phyloP scores from a whole-genome alignment of 2,888 invertebrate genomes.

The Nesidiocoris tenuis region DNA sequence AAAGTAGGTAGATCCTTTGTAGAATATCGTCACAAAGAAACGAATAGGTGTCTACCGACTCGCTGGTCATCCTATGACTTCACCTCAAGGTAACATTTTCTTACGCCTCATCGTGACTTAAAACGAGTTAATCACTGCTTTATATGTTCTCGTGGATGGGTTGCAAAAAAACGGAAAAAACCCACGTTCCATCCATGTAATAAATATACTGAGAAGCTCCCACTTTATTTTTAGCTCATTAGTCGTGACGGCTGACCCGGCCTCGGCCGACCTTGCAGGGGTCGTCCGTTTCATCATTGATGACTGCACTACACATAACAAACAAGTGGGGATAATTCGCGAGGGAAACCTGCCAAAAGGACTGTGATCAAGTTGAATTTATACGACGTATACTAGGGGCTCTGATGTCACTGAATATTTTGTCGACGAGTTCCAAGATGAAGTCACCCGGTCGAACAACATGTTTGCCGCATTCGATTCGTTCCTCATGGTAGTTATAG shows the following conservation, averaged over 20 bases:
- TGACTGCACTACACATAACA: background rate
- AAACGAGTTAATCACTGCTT: slow-evolving; percentile 8
- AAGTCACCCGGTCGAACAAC: too few relatives aligned
- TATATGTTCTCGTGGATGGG: background rate
- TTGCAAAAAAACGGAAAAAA: background rate
- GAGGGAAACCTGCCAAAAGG: background rate
- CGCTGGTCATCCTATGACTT: too few relatives aligned
- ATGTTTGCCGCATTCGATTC: too few relatives aligned
- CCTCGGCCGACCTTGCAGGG: slow-evolving; percentile 3
- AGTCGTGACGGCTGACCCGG: slow-evolving; percentile 1
- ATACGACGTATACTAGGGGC: background rate
- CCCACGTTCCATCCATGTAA: background rate
- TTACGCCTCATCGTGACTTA: slow-evolving; percentile 6
- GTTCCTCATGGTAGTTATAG: too few relatives aligned
- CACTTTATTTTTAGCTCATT: slow-evolving; percentile 19
- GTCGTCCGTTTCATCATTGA: background rate
- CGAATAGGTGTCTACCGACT: too few relatives aligned
- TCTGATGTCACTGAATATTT: background rate
- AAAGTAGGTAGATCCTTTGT: too few relatives aligned
- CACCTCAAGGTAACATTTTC: background rate
- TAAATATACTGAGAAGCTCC: slow-evolving; percentile 5
- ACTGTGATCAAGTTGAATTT: background rate
- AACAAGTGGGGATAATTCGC: background rate
- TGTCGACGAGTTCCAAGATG: too few relatives aligned
- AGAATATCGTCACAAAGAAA: too few relatives aligned